Percentiles rank a stretch among this genome's conserved stretches.
Evolutionary conservation across 2,888 invertebrate genomes (phyloP).

Genomic region (Neoscelio sp.): DNA sequence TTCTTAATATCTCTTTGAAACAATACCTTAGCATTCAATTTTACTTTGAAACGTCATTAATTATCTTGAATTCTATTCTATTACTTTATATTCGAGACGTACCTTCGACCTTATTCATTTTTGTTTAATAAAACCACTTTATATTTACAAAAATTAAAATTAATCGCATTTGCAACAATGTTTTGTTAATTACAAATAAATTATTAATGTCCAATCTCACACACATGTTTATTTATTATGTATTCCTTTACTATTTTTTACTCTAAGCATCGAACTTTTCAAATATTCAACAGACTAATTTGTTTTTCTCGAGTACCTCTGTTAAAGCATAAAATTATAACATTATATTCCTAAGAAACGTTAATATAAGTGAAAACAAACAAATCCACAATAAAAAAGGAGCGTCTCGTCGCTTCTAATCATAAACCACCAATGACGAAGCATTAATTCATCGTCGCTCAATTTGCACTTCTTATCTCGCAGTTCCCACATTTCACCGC

Average conservation of each 20-base stretch:
- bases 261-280: too few relatives aligned
- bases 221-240: too few relatives aligned
- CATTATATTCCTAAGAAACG: too few relatives aligned
- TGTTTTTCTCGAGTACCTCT: too few relatives aligned
- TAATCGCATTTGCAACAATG: too few relatives aligned
- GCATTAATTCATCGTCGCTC: slow-evolving; percentile 14
- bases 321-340: too few relatives aligned
- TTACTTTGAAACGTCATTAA: slow-evolving; percentile 51
- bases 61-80: slow-evolving; percentile 48
- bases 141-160: not conserved
- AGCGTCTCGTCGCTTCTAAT: too few relatives aligned
- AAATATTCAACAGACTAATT: too few relatives aligned
- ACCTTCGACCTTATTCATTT: slow-evolving; percentile 11
- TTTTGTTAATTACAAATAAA: slow-evolving; percentile 20
- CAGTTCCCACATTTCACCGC: slow-evolving; percentile 5
- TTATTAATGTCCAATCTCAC: slow-evolving; percentile 4
- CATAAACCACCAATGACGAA: not conserved
- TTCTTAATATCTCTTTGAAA: slow-evolving; percentile 9
- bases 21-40: slow-evolving; percentile 20
- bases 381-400: too few relatives aligned
- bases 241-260: too few relatives aligned
- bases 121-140: slow-evolving; percentile 25
- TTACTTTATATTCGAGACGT: slow-evolving; percentile 46
- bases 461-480: slow-evolving; percentile 24
- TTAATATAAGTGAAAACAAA: too few relatives aligned